Conservation (phyloP, 1,140 invertebrate species). For the Spodoptera litura region DNA sequence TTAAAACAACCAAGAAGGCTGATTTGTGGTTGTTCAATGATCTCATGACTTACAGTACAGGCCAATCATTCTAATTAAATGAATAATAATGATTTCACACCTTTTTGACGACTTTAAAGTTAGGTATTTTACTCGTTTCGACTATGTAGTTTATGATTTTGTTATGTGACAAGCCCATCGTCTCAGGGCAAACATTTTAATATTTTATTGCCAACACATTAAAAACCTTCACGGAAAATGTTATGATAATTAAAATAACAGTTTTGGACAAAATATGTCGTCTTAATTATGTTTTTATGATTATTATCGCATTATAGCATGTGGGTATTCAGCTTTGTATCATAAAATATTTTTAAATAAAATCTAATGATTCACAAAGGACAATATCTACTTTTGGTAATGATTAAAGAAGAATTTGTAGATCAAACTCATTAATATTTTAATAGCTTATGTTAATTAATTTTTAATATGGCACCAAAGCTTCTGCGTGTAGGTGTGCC, state of each 20-base stretch:
- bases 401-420: slow-evolving; percentile 37
- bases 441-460: slow-evolving; percentile 40
- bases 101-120: background rate
- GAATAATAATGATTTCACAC: slow-evolving; percentile 1
- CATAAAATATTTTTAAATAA: slow-evolving; percentile 26
- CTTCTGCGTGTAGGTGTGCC: slow-evolving; percentile 3
- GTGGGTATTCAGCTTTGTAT: slow-evolving; percentile 6
- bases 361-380: slow-evolving; percentile 29
- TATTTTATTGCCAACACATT: slow-evolving; percentile 31
- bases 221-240: slow-evolving; percentile 19
- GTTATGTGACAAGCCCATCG: background rate
- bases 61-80: background rate
- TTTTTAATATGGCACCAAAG: slow-evolving; percentile 25
- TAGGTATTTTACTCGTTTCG: no score
- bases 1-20: background rate
- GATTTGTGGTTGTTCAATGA: slow-evolving; percentile 4
- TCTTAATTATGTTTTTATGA: slow-evolving; percentile 45
- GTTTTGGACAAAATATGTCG: slow-evolving; percentile 37
- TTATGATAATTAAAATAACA: slow-evolving; percentile 23
- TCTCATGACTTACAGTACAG: background rate
- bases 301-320: slow-evolving; percentile 21
- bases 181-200: slow-evolving; percentile 37
- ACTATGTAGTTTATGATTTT: background rate
- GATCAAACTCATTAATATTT: slow-evolving; percentile 40
- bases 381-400: slow-evolving; percentile 35